Conservation (phyloP, 2,113 vertebrate genomes). For the Potamarius usumacintae region DNA sequence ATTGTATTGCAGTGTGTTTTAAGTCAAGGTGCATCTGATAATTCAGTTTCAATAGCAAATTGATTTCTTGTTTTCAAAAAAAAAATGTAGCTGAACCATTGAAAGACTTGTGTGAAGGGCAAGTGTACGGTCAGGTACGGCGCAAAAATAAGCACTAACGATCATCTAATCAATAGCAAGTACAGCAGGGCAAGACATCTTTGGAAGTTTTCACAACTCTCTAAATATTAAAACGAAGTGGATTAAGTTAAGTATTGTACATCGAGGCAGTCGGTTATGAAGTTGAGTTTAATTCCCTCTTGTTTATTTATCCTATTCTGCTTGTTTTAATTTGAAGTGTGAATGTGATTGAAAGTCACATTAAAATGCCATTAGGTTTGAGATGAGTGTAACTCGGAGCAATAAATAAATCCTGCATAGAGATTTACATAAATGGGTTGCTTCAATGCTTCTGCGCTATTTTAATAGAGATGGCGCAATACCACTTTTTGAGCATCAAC, state of each 20-base stretch:
- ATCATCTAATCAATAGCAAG: neutral
- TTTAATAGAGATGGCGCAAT: neutral
- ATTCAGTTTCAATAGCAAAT: neutral
- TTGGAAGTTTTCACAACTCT: neutral
- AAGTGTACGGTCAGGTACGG: neutral
- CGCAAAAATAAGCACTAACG: neutral
- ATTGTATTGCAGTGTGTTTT: neutral
- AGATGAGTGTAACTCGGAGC: neutral
- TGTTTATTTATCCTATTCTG: neutral
- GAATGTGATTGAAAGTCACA: slow-evolving; percentile 19
- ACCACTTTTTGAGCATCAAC: neutral
- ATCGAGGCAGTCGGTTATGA: neutral
- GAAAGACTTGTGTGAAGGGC: neutral
- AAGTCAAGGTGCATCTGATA: neutral
- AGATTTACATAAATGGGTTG: neutral
- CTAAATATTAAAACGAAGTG: no score
- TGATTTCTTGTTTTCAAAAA: neutral
- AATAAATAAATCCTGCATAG: neutral
- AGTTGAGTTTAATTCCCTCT: neutral
- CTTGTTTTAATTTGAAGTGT: neutral
- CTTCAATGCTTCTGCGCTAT: neutral
- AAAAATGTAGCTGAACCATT: neutral
- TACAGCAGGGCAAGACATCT: neutral
- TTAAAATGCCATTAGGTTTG: slow-evolving; percentile 9
- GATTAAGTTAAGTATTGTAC: neutral